Conservation (phyloP, 1,140 invertebrate species). For the Ceratosolen fusciceps region DNA sequence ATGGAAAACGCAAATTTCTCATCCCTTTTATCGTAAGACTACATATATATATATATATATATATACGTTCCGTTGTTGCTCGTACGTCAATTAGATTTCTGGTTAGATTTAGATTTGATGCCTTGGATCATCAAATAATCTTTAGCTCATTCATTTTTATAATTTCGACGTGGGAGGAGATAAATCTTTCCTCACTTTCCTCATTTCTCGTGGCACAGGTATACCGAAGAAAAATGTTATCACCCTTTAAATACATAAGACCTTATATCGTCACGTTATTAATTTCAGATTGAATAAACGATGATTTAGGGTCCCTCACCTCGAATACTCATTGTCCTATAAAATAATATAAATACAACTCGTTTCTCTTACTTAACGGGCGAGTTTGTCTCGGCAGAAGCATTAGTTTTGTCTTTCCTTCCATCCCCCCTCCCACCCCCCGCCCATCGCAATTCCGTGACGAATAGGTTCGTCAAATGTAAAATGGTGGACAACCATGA, state of each 20-base stretch:
- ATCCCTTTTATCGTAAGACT: no score
- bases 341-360: not conserved
- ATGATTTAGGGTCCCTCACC: not conserved
- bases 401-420: no score
- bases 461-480: no score
- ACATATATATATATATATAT: no score
- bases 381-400: not conserved
- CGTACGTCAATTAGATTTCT: no score
- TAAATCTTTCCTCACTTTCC: constrained; percentile 12
- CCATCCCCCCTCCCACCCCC: no score
- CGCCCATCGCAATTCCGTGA: no score
- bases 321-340: not conserved
- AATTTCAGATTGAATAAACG: not conserved
- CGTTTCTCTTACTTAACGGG: not conserved
- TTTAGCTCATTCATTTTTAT: constrained; percentile 11
- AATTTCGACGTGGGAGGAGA: constrained; percentile 4
- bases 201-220: not conserved
- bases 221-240: not conserved
- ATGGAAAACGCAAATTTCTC: no score
- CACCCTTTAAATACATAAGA: not conserved
- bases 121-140: no score
- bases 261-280: not conserved
- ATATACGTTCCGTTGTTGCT: no score
- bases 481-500: no score
- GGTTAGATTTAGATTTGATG: no score